Evolutionary conservation across 2,888 invertebrate species (phyloP).

Genomic region (Nomada fucata): DNA sequence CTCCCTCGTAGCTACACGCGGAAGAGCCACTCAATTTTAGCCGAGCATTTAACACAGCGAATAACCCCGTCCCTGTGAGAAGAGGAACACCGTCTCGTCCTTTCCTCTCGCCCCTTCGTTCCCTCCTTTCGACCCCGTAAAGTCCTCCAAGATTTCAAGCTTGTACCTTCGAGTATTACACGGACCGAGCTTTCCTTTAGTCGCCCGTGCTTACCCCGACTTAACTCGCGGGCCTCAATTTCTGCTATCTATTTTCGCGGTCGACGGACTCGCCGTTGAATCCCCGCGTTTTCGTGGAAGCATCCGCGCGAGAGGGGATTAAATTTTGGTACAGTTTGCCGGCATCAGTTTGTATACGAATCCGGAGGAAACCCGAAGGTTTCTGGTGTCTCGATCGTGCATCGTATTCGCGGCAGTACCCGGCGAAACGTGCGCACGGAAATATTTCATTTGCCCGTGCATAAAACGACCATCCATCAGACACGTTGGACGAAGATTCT

Average conservation of each 20-base stretch:
- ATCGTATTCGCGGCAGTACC: background rate
- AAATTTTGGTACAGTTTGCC: slow-evolving; percentile 19
- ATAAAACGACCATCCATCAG: slow-evolving; percentile 18
- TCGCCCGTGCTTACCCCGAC: slow-evolving; percentile 31
- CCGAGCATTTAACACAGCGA: slow-evolving; percentile 64
- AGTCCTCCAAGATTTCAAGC: slow-evolving; percentile 36
- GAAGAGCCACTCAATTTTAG: slow-evolving; percentile 66
- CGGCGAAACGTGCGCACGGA: background rate
- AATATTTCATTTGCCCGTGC: background rate
- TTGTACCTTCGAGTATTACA: slow-evolving; percentile 57
- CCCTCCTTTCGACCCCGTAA: slow-evolving; percentile 9
- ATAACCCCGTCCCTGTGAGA: slow-evolving; percentile 51
- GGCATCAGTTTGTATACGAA: slow-evolving; percentile 24
- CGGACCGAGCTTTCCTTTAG: slow-evolving; percentile 46
- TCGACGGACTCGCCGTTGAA: slow-evolving; percentile 22
- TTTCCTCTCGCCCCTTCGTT: background rate
- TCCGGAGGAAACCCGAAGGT: too few species aligned
- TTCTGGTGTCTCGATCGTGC: background rate
- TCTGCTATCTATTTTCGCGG: slow-evolving; percentile 54
- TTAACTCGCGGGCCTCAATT: slow-evolving; percentile 34
- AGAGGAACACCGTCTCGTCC: slow-evolving; percentile 27
- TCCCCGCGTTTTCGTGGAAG: slow-evolving; percentile 30
- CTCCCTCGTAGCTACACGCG: slow-evolving; percentile 29
- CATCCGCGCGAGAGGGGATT: slow-evolving; percentile 37
- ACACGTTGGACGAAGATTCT: slow-evolving; percentile 32